Base-by-base conservation (phyloP, 2,888 invertebrate species). In the Zygogramma bicolorata region DNA sequence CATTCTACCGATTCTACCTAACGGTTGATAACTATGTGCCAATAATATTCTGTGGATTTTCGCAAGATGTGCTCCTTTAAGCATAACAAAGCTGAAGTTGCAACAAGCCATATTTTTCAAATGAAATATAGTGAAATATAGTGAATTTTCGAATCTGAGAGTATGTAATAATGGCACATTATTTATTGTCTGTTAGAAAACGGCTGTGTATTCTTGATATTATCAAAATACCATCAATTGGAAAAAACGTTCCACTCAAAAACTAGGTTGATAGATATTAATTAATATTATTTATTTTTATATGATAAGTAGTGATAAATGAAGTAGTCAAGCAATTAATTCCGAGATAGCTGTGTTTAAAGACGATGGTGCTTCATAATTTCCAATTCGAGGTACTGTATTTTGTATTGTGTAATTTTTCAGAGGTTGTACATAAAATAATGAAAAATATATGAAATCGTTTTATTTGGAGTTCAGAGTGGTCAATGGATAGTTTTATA, bases 161-260 rank as follows among this genome's bases (percentile, higher is more conserved):
- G n/a, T n/a, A 38, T 38, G 0, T n/a, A 38, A 38, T 57, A 5
- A 60, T 3, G 20, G 31, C 34, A 34, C 31, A 60, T 20, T 31
- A 18, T 65, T 49, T 25, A 27, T 65, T 53, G 46, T 15, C 49
- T 27, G 10, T 34, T 40, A 25, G 67, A 71, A 62, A 13, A 76
- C 72, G 78, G 78, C 78, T 79, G 78, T 79, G 78, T 78, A 75
- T 77, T 77, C 74, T 76, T 74, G 73, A 78, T 73, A 58, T 29
- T 49, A 73, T 77, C 75, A 76, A 75, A 77, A 77, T 76, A 77
- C 76, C 75, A 68, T 68, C 74, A 73, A 40, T 18, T 53, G 60
- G 57, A 34, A 53, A 40, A 61, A 8, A 62, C 40, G 34, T 65
- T 61, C 53, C 53, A 57, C 15, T 63, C 22, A 46, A 29, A 20